phyloP scores from a whole-genome alignment of 1,140 invertebrate species.

The Bradynema listronoti region DNA sequence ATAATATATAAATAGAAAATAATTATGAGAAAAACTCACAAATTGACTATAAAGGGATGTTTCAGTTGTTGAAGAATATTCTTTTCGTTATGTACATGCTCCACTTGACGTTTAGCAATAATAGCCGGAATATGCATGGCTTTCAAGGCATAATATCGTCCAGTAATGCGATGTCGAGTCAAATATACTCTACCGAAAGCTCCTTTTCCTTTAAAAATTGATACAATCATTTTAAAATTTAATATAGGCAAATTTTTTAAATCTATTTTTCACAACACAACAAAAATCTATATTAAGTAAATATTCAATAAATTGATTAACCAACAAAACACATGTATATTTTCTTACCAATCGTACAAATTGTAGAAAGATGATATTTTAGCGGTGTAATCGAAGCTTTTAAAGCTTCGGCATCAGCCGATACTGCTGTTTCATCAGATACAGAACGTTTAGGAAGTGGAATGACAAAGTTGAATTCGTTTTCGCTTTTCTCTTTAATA shows the following conservation, averaged over 20 bases:
- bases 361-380: conserved; percentile 1
- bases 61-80: conserved; percentile 37
- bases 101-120: conserved; percentile 44
- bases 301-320: background rate
- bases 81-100: conserved; percentile 56
- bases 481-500: background rate
- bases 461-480: background rate
- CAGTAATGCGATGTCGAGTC: conserved; percentile 39
- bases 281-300: background rate
- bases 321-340: background rate
- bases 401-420: background rate
- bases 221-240: background rate
- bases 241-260: background rate
- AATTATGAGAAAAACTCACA: conserved; percentile 40
- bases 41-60: conserved; percentile 55
- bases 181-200: conserved; percentile 55
- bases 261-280: background rate
- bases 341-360: conserved; percentile 4
- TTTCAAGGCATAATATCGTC: conserved; percentile 53
- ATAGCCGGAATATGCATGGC: conserved; percentile 47
- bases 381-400: background rate
- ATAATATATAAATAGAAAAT: conserved; percentile 17
- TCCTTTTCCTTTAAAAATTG: conserved; percentile 36
- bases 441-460: background rate
- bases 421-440: background rate